Base-by-base conservation (phyloP, 2,888 invertebrate species). In the Tachystola acroxantha region DNA sequence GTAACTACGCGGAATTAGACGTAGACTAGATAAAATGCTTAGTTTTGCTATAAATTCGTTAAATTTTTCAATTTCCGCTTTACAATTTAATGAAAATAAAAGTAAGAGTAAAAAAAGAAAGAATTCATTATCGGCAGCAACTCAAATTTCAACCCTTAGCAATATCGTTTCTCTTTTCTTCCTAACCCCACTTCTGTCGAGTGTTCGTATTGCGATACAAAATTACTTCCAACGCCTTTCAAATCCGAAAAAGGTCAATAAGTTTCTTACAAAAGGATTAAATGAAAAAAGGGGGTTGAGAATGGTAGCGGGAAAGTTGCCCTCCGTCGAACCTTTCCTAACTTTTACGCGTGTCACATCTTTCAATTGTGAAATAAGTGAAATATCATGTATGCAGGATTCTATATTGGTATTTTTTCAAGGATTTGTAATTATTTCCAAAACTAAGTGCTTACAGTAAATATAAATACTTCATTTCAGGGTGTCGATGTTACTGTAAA, bases 141-240 rank as follows among this genome's bases (percentile, higher is more conserved):
- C 20, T 12, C 20, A 11, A 20, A 9, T 20, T 32, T 32, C 10
- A 32, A 22, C 10, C 11, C 22, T 11, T 9, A 19, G 19, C 9
- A 32, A 22, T 12, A 32, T 32, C 22, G 11, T 6, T 7, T 11
- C 7, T 10, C 16, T 10, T 31, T 31, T n/a, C 31, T 7, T 31
- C 10, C 31, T 12, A 3, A 32, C 32, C 44, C 46, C 46, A 52
- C 51, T 57, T 38, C 34, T 42, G 35, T 45, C 33, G 24, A 46
- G 44, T 47, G 50, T 39, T 44, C 38, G 40, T 46, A 40, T 43
- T 57, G 44, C 58, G 51, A 63, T 63, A 60, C 58, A 57, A 51
- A 63, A 61, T 61, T 59, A 59, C 54, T 53, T 50, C 43, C 46
- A 47, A 44, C 48, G 50, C 50, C 48, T 54, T 58, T 54, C 41